Conservation (phyloP, 2,113 vertebrate species). For the Climacteris rufus region DNA sequence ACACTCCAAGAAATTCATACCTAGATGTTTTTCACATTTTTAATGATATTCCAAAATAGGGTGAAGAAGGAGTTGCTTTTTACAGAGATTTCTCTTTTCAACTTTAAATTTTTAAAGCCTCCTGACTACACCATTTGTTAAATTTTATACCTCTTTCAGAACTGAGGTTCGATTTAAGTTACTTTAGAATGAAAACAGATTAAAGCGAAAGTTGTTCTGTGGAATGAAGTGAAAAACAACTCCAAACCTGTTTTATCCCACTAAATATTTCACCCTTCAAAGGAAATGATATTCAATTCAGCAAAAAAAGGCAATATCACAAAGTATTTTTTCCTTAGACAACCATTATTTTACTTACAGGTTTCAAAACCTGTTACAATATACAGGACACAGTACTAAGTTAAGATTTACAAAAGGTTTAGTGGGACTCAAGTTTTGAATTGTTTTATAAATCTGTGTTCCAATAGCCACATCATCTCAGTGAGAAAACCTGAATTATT, state of each 20-base stretch:
- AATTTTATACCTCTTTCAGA: neutral
- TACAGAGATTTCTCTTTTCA: neutral
- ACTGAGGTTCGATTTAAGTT: neutral
- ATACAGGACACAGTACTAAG: neutral
- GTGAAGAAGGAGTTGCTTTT: neutral
- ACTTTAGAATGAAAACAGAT: neutral
- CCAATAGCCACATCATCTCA: neutral
- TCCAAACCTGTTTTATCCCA: neutral
- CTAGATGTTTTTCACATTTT: neutral
- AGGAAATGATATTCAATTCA: neutral
- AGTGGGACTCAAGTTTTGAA: neutral
- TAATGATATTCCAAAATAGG: neutral
- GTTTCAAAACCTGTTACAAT: neutral
- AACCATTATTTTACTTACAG: neutral
- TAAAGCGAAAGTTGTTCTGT: neutral
- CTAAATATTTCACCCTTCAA: neutral
- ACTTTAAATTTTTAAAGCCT: neutral
- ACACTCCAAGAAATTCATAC: neutral
- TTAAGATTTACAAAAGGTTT: neutral
- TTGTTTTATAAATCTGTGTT: neutral
- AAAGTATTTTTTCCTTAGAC: neutral
- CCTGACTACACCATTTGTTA: neutral
- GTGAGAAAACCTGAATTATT: neutral
- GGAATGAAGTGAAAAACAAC: neutral
- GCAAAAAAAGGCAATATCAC: neutral